Evolutionary conservation across 2,797 vertebrate genomes (phyloP), one percentile per base, ranked within the genome.

Genomic region (Tokudaia muenninki): DNA sequence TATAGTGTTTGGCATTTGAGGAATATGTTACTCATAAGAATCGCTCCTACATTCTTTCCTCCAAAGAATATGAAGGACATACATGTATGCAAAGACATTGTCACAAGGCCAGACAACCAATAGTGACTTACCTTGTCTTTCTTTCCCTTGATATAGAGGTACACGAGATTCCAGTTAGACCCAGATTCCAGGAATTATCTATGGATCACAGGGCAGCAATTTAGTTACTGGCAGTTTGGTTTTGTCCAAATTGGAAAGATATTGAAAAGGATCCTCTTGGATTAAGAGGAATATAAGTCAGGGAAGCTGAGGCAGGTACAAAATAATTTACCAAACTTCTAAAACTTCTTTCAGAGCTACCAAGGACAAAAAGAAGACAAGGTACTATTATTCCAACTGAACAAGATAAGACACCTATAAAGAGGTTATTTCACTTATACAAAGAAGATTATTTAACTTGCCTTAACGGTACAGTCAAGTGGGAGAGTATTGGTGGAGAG

Each of bases 161-260:
- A 87, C 55, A 75, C 65, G 24, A 88, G 65, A 90, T 37, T 72
- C 70, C 8, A 65, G 29, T 90, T 61, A 81, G 34, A 96, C 29
- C 29, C 41, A 80, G 70, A 92, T 84, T 59, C 37, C 21, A 91
- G 79, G 47, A 94, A 83, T 34, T 89, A 22, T 59, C 89, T 92
- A 2, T 80, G 87, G 47, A 87, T 41, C 59, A 70, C 50, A 79
- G 72, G n/a, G 70, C 50, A 94, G 70, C 67, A 92, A 44, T 93
- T 92, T 52, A 81, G 31, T 21, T 81, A 50, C 55, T 70, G 34
- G 47, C 50, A 80, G 47, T 94, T 87, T 94, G 50, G 78, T 94
- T 95, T 94, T 92, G 67, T 96, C 34, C 92, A 92, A 96, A 92
- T 6, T 50, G 52, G 37, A 95, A 83, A 17, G 79, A 37, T 87